phyloP scores from a whole-genome alignment of 2,888 invertebrate genomes.

The Dicyrtomina minuta region DNA sequence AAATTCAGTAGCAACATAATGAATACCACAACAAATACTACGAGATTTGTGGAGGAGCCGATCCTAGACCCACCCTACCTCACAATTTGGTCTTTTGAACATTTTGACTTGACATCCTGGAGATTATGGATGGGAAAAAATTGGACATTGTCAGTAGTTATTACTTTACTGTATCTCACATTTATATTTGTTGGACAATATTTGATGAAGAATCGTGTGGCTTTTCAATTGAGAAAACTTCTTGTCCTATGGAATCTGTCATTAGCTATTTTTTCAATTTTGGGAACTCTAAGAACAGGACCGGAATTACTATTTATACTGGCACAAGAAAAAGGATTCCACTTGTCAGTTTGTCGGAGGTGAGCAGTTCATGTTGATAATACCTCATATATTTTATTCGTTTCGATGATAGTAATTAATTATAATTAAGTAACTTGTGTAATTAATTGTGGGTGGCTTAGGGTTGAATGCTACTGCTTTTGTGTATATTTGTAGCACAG shows the following conservation, averaged over 20 bases:
- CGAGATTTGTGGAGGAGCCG: slow-evolving; percentile 34
- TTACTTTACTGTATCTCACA: slow-evolving; percentile 84
- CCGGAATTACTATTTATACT: slow-evolving; percentile 90
- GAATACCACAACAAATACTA: slow-evolving; percentile 11
- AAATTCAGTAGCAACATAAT: background rate
- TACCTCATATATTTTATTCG: too few species aligned
- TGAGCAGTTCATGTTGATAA: slow-evolving; percentile 57
- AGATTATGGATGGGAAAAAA: slow-evolving; percentile 94
- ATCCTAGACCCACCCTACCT: slow-evolving; percentile 43
- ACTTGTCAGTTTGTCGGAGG: slow-evolving; percentile 93
- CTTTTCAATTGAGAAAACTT: slow-evolving; percentile 83
- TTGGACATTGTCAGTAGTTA: slow-evolving; percentile 92
- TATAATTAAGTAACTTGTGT: too few species aligned
- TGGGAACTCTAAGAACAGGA: slow-evolving; percentile 87
- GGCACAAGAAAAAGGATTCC: slow-evolving; percentile 78
- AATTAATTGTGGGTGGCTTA: too few species aligned
- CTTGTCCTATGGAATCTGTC: slow-evolving; percentile 89
- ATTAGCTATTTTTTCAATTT: slow-evolving; percentile 90
- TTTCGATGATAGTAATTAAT: too few species aligned
- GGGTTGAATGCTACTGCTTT: too few species aligned
- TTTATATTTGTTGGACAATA: slow-evolving; percentile 90
- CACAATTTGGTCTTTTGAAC: slow-evolving; percentile 48
- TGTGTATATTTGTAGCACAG: too few species aligned
- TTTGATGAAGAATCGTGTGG: slow-evolving; percentile 87
- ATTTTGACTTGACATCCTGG: slow-evolving; percentile 51